Evolutionary conservation across 2,113 vertebrate species (phyloP).

Genomic region (Pteruthius melanotis): DNA sequence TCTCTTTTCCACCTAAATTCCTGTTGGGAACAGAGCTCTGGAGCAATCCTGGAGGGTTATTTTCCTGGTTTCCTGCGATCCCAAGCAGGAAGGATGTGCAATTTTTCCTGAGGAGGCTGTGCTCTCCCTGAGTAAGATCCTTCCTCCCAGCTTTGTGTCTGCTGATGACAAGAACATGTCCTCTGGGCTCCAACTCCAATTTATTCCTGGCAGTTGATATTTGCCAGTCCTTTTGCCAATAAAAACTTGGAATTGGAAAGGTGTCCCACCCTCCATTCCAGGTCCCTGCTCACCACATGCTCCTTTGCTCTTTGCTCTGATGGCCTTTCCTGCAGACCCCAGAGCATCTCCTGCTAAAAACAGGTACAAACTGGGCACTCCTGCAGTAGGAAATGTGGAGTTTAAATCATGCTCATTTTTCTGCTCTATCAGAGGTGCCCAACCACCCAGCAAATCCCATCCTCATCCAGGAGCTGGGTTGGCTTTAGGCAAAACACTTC

Average conservation of each 20-base stretch:
- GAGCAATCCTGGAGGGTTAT: not conserved
- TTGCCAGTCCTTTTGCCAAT: not conserved
- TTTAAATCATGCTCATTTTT: rapidly evolving
- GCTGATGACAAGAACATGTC: not conserved
- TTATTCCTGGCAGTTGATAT: constrained; percentile 31
- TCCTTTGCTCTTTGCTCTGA: not conserved
- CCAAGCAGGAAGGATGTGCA: not conserved
- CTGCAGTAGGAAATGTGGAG: rapidly evolving
- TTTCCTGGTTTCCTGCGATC: not conserved
- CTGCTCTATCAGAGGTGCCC: rapidly evolving
- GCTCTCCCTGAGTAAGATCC: not conserved
- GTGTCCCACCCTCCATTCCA: not conserved
- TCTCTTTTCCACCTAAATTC: not conserved
- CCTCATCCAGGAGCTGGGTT: not conserved
- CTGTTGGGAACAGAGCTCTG: not conserved
- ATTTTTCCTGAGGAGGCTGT: not conserved
- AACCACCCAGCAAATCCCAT: not conserved
- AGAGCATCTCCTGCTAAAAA: not conserved
- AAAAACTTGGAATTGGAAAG: not conserved
- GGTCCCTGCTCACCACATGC: constrained; percentile 6
- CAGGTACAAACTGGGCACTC: rapidly evolving
- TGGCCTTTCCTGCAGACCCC: not conserved
- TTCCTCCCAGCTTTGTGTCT: constrained; percentile 3
- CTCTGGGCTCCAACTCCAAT: not conserved
- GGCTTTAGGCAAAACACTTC: not conserved